phyloP scores from a whole-genome alignment of 2,113 vertebrate species.

The Camelus dromedarius region DNA sequence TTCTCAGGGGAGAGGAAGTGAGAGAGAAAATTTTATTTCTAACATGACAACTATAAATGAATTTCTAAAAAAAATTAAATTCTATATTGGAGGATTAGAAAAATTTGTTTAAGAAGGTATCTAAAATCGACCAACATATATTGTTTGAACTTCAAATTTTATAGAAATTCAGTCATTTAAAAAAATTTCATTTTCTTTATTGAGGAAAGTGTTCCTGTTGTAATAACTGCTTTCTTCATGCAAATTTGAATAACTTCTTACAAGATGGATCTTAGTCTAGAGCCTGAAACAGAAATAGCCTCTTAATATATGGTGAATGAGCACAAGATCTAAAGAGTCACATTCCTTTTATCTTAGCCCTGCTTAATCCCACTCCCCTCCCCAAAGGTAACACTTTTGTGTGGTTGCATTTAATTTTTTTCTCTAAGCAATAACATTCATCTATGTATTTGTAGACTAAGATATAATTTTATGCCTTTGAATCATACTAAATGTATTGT shows the following conservation, averaged over 20 bases:
- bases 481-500: neutral
- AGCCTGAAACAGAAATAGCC: neutral
- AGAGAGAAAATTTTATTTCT: neutral
- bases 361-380: neutral
- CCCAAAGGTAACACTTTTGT: neutral
- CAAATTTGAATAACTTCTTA: neutral
- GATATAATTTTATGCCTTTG: neutral
- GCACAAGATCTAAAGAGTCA: neutral
- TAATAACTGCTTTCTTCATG: neutral
- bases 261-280: constrained; percentile 36
- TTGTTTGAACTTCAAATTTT: neutral
- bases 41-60: neutral
- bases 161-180: neutral
- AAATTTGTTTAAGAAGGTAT: neutral
- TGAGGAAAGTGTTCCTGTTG: constrained; percentile 46
- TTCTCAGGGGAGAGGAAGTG: neutral
- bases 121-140: neutral
- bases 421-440: neutral
- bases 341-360: neutral
- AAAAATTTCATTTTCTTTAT: constrained; percentile 17
- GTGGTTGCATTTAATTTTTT: neutral
- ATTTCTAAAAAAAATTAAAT: neutral
- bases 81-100: neutral
- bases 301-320: constrained; percentile 12
- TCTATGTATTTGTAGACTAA: neutral